Base-by-base conservation (phyloP, 1,140 invertebrate genomes). In the Brachionus manjavacas region DNA sequence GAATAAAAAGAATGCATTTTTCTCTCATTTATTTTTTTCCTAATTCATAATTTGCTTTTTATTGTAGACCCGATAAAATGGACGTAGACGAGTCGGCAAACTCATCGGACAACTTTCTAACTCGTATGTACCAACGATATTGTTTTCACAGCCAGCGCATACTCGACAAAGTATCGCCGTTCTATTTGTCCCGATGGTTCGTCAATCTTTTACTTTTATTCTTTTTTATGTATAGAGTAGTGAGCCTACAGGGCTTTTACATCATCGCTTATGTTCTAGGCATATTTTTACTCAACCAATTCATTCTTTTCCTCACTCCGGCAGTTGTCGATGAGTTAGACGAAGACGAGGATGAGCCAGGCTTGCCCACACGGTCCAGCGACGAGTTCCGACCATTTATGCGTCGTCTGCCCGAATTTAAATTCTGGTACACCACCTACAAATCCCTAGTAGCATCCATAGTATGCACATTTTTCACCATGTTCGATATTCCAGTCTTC, bases 371-470 rank as follows among this genome's bases (percentile, higher is more conserved):
- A 16, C 93, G 93, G 89, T 93, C 93, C 31, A 96, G 95, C 88
- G 97, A 99, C 91, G 98, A 99, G 90, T 99, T 99, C 89, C 92
- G 96, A 86, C 98, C 98, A 64, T 99, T 99, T 88, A 99, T 99
- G 88, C 91, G 97, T 86, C 92, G 97, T 87, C 91, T 99, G 88
- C 97, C 97, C 39, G 98, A 99, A 91, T 99, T 99, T 89, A 99
- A 99, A 91, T 99, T 99, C 91, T 99, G 98, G 98, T 93, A 98
- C 87, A 97, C 96, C 86, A 94, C 97, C 68, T 94, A 94, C 49
- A 98, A 96, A 89, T 96, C 96, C 70, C 97, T 96, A n/a, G 76
- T 95, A 1, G 92, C 99, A 86, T 95, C 94, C 35, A 92, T 96
- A 87, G 91, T 94, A 85, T 98, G 95, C 90, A 99, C 98, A 76